Evolutionary conservation across 2,888 invertebrate species (phyloP), one percentile per base, ranked within the genome.

Genomic region (Sacculina carcini): DNA sequence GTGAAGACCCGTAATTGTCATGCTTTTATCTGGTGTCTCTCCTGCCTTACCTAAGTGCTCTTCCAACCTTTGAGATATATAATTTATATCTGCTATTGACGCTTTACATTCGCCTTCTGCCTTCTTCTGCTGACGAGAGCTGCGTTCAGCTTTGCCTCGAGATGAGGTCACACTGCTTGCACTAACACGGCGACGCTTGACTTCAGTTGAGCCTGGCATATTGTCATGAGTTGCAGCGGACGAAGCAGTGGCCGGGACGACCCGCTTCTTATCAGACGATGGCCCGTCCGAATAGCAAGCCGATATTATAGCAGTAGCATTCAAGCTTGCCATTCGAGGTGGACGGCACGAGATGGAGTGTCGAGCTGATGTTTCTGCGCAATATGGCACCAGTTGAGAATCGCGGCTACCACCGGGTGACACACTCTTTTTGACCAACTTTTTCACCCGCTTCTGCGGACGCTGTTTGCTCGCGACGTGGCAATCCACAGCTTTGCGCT

Each of bases 301-400:
- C 0, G 85, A 84, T 57, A 87, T 70, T 60, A 87, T 86, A 21
- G 87, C 87, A 32, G 81, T 79, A 14, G 87, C 87, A 64, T 87
- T 87, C 29, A 87, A 68, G 62, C 84, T 84, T 21, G 87, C 87
- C 85, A 87, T 85, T 29, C 87, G 73, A n/a, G n/a, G n/a, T n/a
- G n/a, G n/a, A n/a, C n/a, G n/a, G n/a, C n/a, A n/a, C n/a, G n/a
- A n/a, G n/a, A n/a, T n/a, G n/a, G n/a, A n/a, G n/a, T n/a, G n/a
- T n/a, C n/a, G n/a, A n/a, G n/a, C n/a, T n/a, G n/a, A n/a, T n/a
- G n/a, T n/a, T n/a, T n/a, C n/a, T n/a, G n/a, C n/a, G n/a, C n/a
- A n/a, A n/a, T n/a, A n/a, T n/a, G n/a, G n/a, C n/a, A n/a, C n/a
- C n/a, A n/a, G n/a, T n/a, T n/a, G n/a, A n/a, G n/a, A n/a, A n/a